Evolutionary conservation across 2,113 vertebrate genomes (phyloP).

Genomic region (Siphamia tubifer): DNA sequence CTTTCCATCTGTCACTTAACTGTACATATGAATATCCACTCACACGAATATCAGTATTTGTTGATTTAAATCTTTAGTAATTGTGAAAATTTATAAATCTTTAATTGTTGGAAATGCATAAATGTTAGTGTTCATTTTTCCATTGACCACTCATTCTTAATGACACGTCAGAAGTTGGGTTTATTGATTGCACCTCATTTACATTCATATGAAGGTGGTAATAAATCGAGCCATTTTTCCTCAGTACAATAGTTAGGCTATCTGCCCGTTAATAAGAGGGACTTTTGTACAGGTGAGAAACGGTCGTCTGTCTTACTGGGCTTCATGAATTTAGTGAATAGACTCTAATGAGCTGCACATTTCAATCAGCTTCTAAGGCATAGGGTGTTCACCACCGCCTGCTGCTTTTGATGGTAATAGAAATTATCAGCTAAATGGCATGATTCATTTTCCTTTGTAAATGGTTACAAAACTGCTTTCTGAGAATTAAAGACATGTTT

Average conservation of each 20-base stretch:
- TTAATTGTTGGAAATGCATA: not conserved
- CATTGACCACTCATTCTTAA: conserved; percentile 26
- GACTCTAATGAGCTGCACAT: conserved; percentile 70
- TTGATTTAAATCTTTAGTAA: conserved; percentile 9
- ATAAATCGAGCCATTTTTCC: conserved; percentile 60
- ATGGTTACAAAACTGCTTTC: conserved; percentile 26
- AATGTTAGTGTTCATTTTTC: not conserved
- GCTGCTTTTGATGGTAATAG: conserved; percentile 50
- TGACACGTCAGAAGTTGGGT: conserved; percentile 25
- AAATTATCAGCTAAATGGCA: conserved; percentile 49
- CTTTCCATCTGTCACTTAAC: not conserved
- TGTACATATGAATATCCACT: not conserved
- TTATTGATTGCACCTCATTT: conserved; percentile 55
- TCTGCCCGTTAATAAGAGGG: conserved; percentile 55
- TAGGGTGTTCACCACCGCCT: conserved; percentile 12
- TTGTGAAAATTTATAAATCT: too few species aligned
- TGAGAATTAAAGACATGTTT: not conserved
- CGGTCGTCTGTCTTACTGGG: conserved; percentile 55
- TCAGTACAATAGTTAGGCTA: conserved; percentile 37
- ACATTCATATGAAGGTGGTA: conserved; percentile 40
- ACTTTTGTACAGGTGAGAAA: conserved; percentile 61
- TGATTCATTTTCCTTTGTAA: conserved; percentile 9
- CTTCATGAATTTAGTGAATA: conserved; percentile 67
- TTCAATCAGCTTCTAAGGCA: conserved; percentile 59
- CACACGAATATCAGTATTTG: not conserved